A percentile compares a stretch with the other conserved stretches of the same genome.
These are phyloP conservation scores for Colaptes auratus DNA, from an alignment of 2,113 vertebrate species.

Conservation along the genomic window DNA sequence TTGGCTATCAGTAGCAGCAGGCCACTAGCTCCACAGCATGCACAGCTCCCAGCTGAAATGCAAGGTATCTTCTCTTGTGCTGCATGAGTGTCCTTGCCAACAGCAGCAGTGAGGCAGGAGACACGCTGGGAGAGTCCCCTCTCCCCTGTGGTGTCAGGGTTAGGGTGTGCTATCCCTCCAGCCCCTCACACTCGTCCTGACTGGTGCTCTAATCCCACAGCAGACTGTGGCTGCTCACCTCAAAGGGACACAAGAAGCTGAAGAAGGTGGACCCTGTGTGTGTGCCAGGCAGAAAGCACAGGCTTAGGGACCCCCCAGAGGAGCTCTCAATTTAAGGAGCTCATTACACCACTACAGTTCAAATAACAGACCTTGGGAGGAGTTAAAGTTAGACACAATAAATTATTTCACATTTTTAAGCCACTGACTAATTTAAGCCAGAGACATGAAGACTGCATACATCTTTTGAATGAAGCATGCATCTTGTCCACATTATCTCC, in stretches of 20 bases:
- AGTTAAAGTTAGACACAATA: neutral
- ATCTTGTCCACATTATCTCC: constrained; percentile 37
- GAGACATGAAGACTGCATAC: neutral
- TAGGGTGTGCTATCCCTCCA: neutral
- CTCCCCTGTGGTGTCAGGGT: neutral
- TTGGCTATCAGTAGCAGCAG: neutral
- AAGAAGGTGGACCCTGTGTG: neutral
- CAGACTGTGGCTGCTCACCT: rapidly evolving
- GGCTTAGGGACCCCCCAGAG: neutral
- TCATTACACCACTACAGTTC: neutral
- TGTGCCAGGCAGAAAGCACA: neutral
- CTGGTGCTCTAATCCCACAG: neutral
- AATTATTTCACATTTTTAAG: constrained; percentile 12
- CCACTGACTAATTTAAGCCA: constrained; percentile 20
- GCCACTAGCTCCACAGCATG: neutral
- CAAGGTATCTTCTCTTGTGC: neutral
- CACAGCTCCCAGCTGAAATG: neutral
- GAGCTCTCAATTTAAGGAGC: neutral
- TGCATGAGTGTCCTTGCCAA: neutral
- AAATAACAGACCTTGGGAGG: neutral
- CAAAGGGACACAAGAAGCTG: neutral
- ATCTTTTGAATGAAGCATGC: neutral
- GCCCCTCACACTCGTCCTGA: neutral
- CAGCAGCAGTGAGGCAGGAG: neutral
- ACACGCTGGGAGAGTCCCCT: neutral